Conservation (phyloP, 2,888 invertebrate genomes). For the Charanyca ferruginea region DNA sequence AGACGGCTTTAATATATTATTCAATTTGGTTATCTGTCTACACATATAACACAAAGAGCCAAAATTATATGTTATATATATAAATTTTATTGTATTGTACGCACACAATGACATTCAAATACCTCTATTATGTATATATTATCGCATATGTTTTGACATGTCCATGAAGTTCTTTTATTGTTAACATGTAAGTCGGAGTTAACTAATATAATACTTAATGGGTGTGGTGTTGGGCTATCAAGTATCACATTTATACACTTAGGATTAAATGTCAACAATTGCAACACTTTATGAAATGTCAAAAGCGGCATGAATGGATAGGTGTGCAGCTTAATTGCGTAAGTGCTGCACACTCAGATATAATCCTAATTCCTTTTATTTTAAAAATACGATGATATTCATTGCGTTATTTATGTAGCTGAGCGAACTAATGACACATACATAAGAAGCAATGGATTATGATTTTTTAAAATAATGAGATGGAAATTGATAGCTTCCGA, state of each 20-base stretch:
- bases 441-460: neutral
- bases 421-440: neutral
- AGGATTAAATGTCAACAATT: conserved; percentile 51
- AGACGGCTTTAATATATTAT: neutral
- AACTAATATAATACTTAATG: conserved; percentile 30
- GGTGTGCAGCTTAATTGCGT: neutral
- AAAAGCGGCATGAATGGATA: conserved; percentile 24
- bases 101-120: conserved; percentile 31
- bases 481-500: no score
- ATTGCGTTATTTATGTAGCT: neutral
- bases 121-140: conserved; percentile 28
- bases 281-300: conserved; percentile 50
- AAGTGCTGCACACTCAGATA: neutral
- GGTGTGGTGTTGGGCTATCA: conserved; percentile 48
- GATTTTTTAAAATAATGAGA: neutral
- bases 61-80: conserved; percentile 43
- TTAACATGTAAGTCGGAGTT: conserved; percentile 14
- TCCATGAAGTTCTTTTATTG: conserved; percentile 33
- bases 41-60: conserved; percentile 20
- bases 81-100: conserved; percentile 40
- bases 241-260: conserved; percentile 42
- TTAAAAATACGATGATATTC: neutral
- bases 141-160: conserved; percentile 34
- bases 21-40: conserved; percentile 31
- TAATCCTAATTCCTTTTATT: neutral